Evolutionary conservation across 2,888 invertebrate genomes (phyloP).

Genomic region (Drosophila mulleri): DNA sequence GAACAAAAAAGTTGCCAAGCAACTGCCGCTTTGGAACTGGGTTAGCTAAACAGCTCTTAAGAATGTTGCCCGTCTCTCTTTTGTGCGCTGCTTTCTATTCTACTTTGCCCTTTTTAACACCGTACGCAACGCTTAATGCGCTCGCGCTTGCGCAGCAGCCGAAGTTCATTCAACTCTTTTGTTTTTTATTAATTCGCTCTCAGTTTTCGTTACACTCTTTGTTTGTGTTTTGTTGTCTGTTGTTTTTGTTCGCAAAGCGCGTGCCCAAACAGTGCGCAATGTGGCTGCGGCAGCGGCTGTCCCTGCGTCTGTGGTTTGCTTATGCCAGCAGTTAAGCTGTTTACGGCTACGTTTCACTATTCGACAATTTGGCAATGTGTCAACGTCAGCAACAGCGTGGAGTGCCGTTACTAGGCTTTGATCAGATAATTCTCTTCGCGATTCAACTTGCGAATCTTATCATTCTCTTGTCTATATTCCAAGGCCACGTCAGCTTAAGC

Average conservation of each 20-base stretch:
- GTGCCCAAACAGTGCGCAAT: conserved; percentile 65
- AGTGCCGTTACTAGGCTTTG: not conserved
- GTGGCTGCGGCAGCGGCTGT: not conserved
- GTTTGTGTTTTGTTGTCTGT: conserved; percentile 31
- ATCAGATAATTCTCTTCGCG: conserved; percentile 7
- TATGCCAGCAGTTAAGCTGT: conserved; percentile 46
- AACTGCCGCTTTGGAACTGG: conserved; percentile 56
- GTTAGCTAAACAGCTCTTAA: conserved; percentile 60
- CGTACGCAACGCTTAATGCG: conserved; percentile 37
- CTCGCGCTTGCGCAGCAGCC: conserved; percentile 64
- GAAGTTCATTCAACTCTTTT: conserved; percentile 75
- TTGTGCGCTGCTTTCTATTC: conserved; percentile 55
- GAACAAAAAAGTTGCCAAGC: conserved; percentile 60
- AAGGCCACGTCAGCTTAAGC: conserved; percentile 75
- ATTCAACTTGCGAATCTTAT: conserved; percentile 46
- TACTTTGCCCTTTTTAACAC: conserved; percentile 49
- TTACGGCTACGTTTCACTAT: conserved; percentile 27
- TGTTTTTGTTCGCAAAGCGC: conserved; percentile 34
- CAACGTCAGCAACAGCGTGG: conserved; percentile 50
- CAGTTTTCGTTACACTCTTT: conserved; percentile 29
- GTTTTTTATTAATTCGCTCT: conserved; percentile 18
- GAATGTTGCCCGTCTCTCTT: conserved; percentile 31
- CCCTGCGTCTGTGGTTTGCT: conserved; percentile 42
- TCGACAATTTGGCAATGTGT: conserved; percentile 24
- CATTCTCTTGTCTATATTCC: conserved; percentile 29